Base-by-base conservation (phyloP, 23 tunicate genomes). In the Diplosoma virens region DNA sequence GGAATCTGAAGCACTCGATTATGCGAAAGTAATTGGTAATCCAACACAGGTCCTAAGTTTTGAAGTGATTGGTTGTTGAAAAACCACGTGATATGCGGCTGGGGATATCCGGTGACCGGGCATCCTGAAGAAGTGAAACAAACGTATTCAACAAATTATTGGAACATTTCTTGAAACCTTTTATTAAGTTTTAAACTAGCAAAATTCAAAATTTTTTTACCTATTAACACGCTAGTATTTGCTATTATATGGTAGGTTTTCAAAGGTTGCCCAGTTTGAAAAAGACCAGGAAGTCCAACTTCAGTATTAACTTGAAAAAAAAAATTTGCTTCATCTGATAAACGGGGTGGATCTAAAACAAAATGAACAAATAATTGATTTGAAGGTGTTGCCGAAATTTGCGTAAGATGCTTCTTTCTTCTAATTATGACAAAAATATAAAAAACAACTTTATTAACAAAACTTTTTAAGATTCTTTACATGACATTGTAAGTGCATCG, bases 91-190 rank as follows among this genome's bases (percentile, higher is more conserved):
- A 89, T 77, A 2, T 61, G 59, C 6, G 83, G 84, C 59, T 77
- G 48, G 6, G 87, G 87, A 66, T 77, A 82, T 21, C 88, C 84
- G 18, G 80, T 37, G 16, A 89, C 81, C 16, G 96, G 88, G 60
- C 96, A 82, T 35, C 96, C 96, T 89, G 60, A 18, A 61, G 30
- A 26, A 61, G 17, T 7, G 18, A 28, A 26, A 20, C 24, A 55
- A 55, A 41, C 14, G 14, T 41, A 7, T 41, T 14, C 9, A 41
- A 14, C 50, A 41, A 7, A 9, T 41, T 41, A 41, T 7, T 41
- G 50, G 14, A 14, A 55, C 21, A 16, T 16, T 55, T 55, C 20
- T 55, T 55, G 4, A 55, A 55, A 55, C 17, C 21, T 4, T 55
- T 55, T 11, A 6, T 11, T 16, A 6, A 22, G 11, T 41, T 41